These are phyloP conservation scores for Sisor rabdophorus DNA, from an alignment of 2,113 vertebrate genomes.

Conservation along the genomic window DNA sequence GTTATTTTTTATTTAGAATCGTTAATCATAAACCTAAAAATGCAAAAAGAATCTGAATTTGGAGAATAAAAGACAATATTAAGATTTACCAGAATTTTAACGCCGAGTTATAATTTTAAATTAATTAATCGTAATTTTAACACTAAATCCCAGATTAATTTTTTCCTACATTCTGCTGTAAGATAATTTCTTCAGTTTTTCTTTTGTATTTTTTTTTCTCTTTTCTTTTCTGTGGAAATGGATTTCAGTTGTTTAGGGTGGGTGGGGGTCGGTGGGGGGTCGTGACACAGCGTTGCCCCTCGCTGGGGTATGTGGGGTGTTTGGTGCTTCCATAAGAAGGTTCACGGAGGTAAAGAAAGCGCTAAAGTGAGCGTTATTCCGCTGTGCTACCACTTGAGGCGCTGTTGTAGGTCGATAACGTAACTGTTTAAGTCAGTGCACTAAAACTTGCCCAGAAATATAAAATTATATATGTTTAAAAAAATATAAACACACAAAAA, in stretches of 20 bases:
- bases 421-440: conserved; percentile 26
- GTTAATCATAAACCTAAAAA: no score
- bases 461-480: background rate
- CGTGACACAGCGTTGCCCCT: background rate
- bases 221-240: background rate
- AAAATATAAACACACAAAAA: conserved; percentile 8
- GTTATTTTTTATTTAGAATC: no score
- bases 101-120: no score
- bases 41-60: no score
- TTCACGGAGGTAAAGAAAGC: background rate
- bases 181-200: no score
- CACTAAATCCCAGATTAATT: no score
- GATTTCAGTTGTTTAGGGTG: background rate
- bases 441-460: conserved; percentile 8
- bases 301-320: conserved; percentile 26
- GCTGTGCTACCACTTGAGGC: background rate
- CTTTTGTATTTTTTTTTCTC: no score
- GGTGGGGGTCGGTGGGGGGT: background rate
- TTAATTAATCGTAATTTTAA: no score
- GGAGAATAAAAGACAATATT: no score
- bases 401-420: background rate
- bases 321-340: conserved; percentile 11
- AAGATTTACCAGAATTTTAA: no score
- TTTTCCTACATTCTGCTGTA: background rate
- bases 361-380: background rate